Percentiles rank a stretch among this genome's conserved stretches.
Conservation (phyloP, 2,113 vertebrate genomes). For the Heterotilapia buettikoferi region DNA sequence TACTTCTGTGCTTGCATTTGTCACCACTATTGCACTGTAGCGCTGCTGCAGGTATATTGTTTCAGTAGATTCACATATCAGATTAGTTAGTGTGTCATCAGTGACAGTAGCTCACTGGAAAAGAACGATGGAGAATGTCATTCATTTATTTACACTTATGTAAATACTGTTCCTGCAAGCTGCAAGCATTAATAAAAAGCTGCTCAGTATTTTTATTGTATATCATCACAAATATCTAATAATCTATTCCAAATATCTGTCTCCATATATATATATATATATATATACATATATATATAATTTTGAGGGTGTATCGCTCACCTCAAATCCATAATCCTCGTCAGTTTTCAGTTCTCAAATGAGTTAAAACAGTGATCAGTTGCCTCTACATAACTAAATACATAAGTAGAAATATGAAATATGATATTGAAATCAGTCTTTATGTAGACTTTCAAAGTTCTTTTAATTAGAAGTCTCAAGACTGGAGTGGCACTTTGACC, state of each 20-base stretch:
- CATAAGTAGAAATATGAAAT: background rate
- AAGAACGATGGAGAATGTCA: background rate
- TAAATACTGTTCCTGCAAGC: background rate
- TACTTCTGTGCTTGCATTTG: background rate
- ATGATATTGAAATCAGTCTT: background rate
- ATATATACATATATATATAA: rapidly evolving
- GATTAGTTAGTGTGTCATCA: background rate
- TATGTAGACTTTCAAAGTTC: background rate
- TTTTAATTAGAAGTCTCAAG: background rate
- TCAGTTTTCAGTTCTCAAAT: background rate
- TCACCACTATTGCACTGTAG: background rate
- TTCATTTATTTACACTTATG: background rate
- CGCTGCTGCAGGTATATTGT: background rate
- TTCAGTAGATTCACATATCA: background rate
- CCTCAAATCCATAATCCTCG: background rate
- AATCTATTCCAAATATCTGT: background rate
- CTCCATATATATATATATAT: rapidly evolving
- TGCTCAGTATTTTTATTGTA: background rate
- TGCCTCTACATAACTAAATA: background rate
- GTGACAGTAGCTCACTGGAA: background rate
- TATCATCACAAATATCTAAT: background rate
- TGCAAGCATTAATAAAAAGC: background rate
- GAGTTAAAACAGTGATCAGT: background rate
- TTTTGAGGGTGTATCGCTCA: background rate
- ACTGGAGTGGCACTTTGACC: background rate